Evolutionary conservation across 2,113 vertebrate species (phyloP), one percentile per base, ranked within the genome.

Genomic region (Strix uralensis): DNA sequence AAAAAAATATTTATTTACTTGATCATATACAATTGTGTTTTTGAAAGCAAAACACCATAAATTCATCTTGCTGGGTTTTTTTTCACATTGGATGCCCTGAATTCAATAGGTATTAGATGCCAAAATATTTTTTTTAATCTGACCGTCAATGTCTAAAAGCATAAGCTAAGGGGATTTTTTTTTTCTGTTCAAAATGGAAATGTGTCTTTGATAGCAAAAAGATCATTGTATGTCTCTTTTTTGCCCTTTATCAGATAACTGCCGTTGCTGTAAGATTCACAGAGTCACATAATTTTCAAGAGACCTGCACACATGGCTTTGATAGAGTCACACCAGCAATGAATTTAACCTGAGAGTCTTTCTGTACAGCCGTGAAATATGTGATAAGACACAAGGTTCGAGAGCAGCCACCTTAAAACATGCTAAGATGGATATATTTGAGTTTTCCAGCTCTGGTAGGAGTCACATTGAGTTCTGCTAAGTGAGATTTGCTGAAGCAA

Each of bases 351-450:
- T 21, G 40, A 15, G 38, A 58, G 11, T 13, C 23, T 8, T 63
- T 51, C 74, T 40, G 11, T 7, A 27, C 75, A 74, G 47, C 63
- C 17, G 0, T n/a, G 69, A 59, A 40, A 75, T 40, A 44, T 3
- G 14, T 6, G 57, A 44, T 61, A 57, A 84, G n/a, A 57, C 69
- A 36, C 23, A 6, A 75, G 30, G 6, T 32, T 12, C 40, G 67
- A 65, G 70, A 93, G 27, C 62, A 74, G 32, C 22, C 59, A 30
- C 44, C 54, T 77, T 17, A 32, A 54, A 27, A 11, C 46, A 1
- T 0, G 6, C 65, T 5, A 18, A 9, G 30, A 7, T 3, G 13
- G 63, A 42, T 42, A 15, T 36, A 3, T 2, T 29, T 2, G 75
- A 14, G 18, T 19, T 71, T 26, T 52, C 49, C 55, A 67, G 55